Evolutionary conservation across 1,140 invertebrate species (phyloP), one percentile per base, ranked within the genome.

Genomic region (Drosophila punjabiensis): DNA sequence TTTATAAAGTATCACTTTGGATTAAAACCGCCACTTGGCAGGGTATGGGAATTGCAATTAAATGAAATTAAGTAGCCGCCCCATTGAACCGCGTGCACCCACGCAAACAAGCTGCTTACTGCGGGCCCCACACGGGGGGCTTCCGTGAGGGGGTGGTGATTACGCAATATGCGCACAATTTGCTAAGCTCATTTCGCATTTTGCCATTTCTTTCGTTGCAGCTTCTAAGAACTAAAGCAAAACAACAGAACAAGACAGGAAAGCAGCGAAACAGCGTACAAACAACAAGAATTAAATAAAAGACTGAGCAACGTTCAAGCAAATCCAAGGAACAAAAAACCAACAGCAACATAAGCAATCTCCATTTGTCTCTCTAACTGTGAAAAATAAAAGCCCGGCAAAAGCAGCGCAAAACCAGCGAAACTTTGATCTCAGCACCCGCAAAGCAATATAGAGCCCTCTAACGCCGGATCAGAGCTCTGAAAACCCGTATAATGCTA

Each of bases 401-500:
- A 43, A 47, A 69, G 50, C 37, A 70, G 53, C 11, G 32, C n/a
- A 63, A 43, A 67, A 35, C 67, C 50, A 68, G 65, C 65, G 65
- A 43, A 65, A 47, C 65, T 78, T 78, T 88, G 85, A 88, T 88
- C 85, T 88, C 85, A 88, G 55, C 43, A 56, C 35, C 56, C 63
- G 60, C 73, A 63, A 88, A 90, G 82, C 79, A 90, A 91, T 86
- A 80, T 58, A 79, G 32, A 63, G 67, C 13, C 35, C 16, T 68
- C 35, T 52, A 70, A 68, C 67, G 56, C 64, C 71, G 68, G 68
- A 71, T 69, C 59, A 69, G 43, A 50, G 67, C 59, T 60, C 43
- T 43, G 32, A 50, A 78, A 68, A 67, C 66, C 73, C 64, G 78
- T 93, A 93, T 93, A 93, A 93, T 93, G 92, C 92, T 93, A 82